Conservation (phyloP, 2,888 invertebrate species). For the Leucoma salicis region DNA sequence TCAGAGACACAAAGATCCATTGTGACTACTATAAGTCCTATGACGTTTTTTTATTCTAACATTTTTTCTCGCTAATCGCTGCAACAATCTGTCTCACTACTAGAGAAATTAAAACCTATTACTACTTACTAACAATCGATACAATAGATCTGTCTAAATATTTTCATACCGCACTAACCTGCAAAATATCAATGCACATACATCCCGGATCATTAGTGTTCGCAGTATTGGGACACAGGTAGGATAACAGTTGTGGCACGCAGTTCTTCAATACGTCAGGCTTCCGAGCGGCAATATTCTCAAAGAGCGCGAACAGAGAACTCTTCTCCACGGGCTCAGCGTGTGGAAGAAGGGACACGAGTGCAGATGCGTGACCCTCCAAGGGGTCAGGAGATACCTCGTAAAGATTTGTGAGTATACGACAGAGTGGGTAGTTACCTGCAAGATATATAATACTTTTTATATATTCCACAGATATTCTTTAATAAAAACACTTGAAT, state of each 20-base stretch:
- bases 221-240: constrained; percentile 79
- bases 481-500: too few relatives aligned
- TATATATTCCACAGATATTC: too few relatives aligned
- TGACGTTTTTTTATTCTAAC: too few relatives aligned
- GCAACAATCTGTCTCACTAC: too few relatives aligned
- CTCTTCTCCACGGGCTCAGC: constrained; percentile 94
- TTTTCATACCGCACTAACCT: too few relatives aligned
- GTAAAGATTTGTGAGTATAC: constrained; percentile 95
- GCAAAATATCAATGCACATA: constrained; percentile 73
- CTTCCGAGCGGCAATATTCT: constrained; percentile 90
- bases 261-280: constrained; percentile 91
- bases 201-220: constrained; percentile 65
- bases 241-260: constrained; percentile 90
- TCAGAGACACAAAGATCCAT: too few relatives aligned
- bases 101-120: too few relatives aligned
- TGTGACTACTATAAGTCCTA: too few relatives aligned
- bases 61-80: too few relatives aligned
- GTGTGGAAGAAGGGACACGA: constrained; percentile 90
- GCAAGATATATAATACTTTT: constrained; percentile 13
- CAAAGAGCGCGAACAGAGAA: constrained; percentile 91
- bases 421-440: constrained; percentile 94
- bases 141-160: too few relatives aligned
- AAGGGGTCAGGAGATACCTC: constrained; percentile 93
- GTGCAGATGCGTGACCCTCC: constrained; percentile 90
- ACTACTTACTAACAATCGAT: too few relatives aligned